Evolutionary conservation across 2,888 invertebrate species (phyloP).

Genomic region (Hetaerina titia): DNA sequence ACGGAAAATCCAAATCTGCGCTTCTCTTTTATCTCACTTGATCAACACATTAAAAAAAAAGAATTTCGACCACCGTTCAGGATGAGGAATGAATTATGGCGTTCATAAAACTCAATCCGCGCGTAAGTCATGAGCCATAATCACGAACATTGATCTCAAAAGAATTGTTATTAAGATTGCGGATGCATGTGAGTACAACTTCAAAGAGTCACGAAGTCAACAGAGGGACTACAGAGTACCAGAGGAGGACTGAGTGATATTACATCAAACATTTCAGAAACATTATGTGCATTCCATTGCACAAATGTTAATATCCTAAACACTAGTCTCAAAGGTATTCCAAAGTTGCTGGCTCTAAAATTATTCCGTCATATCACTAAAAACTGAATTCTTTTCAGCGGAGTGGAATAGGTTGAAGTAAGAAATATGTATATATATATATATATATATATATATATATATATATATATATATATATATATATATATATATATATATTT

Average conservation of each 20-base stretch:
- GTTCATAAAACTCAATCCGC: constrained; percentile 10
- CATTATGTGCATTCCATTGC: no score
- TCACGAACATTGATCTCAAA: not conserved
- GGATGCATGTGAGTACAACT: not conserved
- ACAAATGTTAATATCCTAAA: no score
- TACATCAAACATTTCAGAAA: no score
- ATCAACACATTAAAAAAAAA: constrained; percentile 36
- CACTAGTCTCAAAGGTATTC: no score
- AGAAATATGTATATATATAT: no score
- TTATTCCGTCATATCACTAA: no score
- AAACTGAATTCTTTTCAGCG: no score
- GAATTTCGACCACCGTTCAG: not conserved
- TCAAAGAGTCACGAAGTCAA: not conserved
- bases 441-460: no score
- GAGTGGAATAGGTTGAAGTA: no score
- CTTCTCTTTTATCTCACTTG: constrained; percentile 33
- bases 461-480: no score
- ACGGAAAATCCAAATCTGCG: not conserved
- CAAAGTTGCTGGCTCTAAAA: no score
- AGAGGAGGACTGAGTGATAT: not conserved
- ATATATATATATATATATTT: no score
- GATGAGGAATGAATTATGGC: constrained; percentile 47
- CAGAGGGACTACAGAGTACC: not conserved
- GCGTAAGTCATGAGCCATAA: not conserved
- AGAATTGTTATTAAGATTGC: not conserved